Conservation (phyloP, 1,140 invertebrate species). For the Ruditapes philippinarum region DNA sequence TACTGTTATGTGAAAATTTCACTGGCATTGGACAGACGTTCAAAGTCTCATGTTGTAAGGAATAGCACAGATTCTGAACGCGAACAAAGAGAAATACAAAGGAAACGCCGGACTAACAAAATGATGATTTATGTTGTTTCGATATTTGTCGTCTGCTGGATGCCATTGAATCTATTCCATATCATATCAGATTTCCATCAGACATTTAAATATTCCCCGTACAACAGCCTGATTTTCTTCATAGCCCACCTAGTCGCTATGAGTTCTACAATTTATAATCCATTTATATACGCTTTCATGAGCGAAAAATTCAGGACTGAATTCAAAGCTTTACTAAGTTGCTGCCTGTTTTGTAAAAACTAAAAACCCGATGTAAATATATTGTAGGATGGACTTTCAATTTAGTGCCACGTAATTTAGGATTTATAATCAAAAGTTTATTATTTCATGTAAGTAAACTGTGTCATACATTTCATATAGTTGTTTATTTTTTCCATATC, state of each 20-base stretch:
- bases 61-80: slow-evolving; percentile 91
- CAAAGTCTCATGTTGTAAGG: slow-evolving; percentile 88
- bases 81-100: slow-evolving; percentile 86
- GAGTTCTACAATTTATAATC: slow-evolving; percentile 98
- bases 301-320: slow-evolving; percentile 99
- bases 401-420: too few species aligned
- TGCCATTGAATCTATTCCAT: slow-evolving; percentile 93
- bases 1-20: slow-evolving; percentile 98
- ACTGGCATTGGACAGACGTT: slow-evolving; percentile 91
- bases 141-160: slow-evolving; percentile 98
- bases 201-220: slow-evolving; percentile 91
- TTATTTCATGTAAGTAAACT: too few species aligned
- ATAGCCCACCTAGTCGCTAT: slow-evolving; percentile 97
- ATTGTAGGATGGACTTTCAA: too few species aligned
- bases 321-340: slow-evolving; percentile 89
- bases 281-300: slow-evolving; percentile 98
- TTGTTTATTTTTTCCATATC: too few species aligned
- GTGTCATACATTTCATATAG: too few species aligned
- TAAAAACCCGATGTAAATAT: too few species aligned
- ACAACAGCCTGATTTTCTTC: slow-evolving; percentile 95
- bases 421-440: too few species aligned
- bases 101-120: slow-evolving; percentile 93
- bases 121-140: slow-evolving; percentile 99
- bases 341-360: too few species aligned
- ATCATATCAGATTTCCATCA: slow-evolving; percentile 80